A percentile compares a stretch with the other conserved stretches of the same genome.
Evolutionary conservation across 2,888 invertebrate species (phyloP).

Genomic region (Operophtera brumata): DNA sequence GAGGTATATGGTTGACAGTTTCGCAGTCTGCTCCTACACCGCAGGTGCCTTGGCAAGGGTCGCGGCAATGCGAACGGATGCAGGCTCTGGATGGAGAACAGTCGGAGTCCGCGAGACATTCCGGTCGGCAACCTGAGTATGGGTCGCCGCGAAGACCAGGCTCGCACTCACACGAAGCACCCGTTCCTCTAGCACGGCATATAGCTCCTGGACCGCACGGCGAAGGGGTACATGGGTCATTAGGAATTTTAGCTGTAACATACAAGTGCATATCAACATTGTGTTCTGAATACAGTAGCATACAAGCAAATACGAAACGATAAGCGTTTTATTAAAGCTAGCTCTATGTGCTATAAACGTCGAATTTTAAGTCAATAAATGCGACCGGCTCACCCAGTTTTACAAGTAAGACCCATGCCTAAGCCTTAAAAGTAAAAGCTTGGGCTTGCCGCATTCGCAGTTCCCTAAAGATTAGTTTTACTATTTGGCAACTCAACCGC

Average conservation of each 20-base stretch:
- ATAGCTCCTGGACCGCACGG: slow-evolving; percentile 92
- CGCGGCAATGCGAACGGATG: slow-evolving; percentile 89
- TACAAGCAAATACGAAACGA: slow-evolving; percentile 28
- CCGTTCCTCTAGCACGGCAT: slow-evolving; percentile 85
- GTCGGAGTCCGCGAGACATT: slow-evolving; percentile 93
- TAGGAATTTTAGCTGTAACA: slow-evolving; percentile 67
- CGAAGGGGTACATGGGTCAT: slow-evolving; percentile 91
- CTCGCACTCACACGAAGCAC: slow-evolving; percentile 87
- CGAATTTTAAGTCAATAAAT: slow-evolving; percentile 16
- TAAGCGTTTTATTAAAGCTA: slow-evolving; percentile 53
- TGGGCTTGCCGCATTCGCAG: slow-evolving; percentile 48
- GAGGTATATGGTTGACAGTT: slow-evolving; percentile 85
- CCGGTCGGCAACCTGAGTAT: slow-evolving; percentile 88
- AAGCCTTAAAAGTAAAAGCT: slow-evolving; percentile 75
- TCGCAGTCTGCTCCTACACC: slow-evolving; percentile 90
- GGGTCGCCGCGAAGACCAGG: slow-evolving; percentile 88
- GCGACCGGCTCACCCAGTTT: slow-evolving; percentile 57
- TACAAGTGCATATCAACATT: slow-evolving; percentile 16
- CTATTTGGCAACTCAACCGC: not conserved
- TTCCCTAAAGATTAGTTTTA: slow-evolving; percentile 12
- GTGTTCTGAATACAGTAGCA: slow-evolving; percentile 3
- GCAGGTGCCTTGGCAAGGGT: slow-evolving; percentile 91
- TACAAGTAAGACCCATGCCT: slow-evolving; percentile 79
- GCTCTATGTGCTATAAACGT: slow-evolving; percentile 10
- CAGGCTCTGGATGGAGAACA: slow-evolving; percentile 91